Conservation (phyloP, 2,797 vertebrate genomes). For the Micropoecilia bifurca region DNA sequence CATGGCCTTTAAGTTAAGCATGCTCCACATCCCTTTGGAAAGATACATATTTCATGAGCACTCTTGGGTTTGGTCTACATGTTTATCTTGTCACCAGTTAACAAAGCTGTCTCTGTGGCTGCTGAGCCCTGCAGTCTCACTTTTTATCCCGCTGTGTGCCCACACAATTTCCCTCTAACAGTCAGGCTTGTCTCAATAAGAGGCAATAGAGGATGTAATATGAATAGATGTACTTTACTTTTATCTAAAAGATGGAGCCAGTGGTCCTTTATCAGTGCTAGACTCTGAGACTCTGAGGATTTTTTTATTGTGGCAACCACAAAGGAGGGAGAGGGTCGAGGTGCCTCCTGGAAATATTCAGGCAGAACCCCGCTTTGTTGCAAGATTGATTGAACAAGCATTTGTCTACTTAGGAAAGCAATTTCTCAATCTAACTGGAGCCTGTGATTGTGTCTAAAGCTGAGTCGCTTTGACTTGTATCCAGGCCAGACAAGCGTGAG, state of each 20-base stretch:
- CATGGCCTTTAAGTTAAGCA: conserved; percentile 48
- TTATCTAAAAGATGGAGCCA: conserved; percentile 32
- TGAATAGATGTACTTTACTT: conserved; percentile 49
- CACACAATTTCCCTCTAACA: conserved; percentile 26
- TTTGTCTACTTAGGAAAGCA: conserved; percentile 29
- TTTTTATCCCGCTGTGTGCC: conserved; percentile 30
- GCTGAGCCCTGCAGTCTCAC: conserved; percentile 31
- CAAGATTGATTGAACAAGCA: conserved; percentile 47
- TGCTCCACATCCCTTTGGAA: conserved; percentile 21
- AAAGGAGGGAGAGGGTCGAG: conserved; percentile 38
- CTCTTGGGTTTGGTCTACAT: conserved; percentile 42
- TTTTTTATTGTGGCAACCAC: conserved; percentile 48
- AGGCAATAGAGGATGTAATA: conserved; percentile 32
- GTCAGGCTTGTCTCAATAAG: conserved; percentile 35
- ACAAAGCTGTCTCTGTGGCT: conserved; percentile 53
- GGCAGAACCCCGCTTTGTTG: conserved; percentile 41
- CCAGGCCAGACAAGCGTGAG: conserved; percentile 30
- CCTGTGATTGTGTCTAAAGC: conserved; percentile 40
- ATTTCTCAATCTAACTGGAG: conserved; percentile 43
- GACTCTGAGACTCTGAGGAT: conserved; percentile 6
- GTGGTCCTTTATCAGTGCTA: conserved; percentile 51
- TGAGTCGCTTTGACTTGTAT: conserved; percentile 23
- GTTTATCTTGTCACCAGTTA: conserved; percentile 65
- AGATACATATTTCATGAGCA: conserved; percentile 68
- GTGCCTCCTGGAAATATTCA: conserved; percentile 44